These are phyloP conservation scores for Phaethon lepturus DNA, from an alignment of 2,113 vertebrate genomes.

Conservation along the genomic window DNA sequence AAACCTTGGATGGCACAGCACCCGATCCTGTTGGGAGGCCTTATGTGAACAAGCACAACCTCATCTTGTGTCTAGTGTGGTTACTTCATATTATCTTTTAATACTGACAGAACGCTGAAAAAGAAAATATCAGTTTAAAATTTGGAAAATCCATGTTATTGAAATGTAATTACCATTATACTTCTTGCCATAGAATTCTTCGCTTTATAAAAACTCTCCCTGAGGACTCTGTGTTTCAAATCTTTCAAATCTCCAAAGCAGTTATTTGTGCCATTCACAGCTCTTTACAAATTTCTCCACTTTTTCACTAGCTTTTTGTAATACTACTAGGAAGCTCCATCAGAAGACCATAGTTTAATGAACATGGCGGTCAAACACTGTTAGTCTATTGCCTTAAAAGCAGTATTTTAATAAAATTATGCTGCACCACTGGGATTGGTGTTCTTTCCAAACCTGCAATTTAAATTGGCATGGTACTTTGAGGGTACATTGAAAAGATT, in stretches of 20 bases:
- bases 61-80: background rate
- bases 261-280: background rate
- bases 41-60: background rate
- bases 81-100: background rate
- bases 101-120: background rate
- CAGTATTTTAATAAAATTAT: slow-evolving; percentile 21
- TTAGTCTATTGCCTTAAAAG: slow-evolving; percentile 8
- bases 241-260: background rate
- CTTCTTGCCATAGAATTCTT: background rate
- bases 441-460: background rate
- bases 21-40: background rate
- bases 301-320: background rate
- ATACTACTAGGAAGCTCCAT: background rate
- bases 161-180: background rate
- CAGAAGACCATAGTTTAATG: background rate
- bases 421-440: background rate
- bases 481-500: background rate
- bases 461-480: background rate
- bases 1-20: background rate
- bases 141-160: background rate
- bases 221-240: background rate
- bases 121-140: background rate
- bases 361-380: background rate
- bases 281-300: background rate
- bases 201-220: background rate